A percentile compares a stretch with the other conserved stretches of the same genome.
These are phyloP conservation scores for Sander vitreus DNA, from an alignment of 2,113 vertebrate species.

Conservation along the genomic window DNA sequence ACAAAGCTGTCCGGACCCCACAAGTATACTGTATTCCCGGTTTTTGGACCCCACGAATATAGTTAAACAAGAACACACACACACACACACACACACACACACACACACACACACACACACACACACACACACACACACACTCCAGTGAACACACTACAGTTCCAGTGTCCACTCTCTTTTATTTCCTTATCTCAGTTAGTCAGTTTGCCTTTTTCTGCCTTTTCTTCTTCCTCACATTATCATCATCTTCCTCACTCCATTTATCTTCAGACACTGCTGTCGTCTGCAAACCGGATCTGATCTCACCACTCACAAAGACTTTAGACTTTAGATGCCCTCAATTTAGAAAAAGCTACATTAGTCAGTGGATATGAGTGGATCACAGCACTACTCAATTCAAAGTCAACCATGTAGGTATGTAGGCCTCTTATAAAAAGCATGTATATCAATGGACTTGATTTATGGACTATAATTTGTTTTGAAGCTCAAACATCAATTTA, in stretches of 20 bases:
- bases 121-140: slow-evolving; percentile 26
- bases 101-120: slow-evolving; percentile 31
- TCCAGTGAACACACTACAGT: neutral
- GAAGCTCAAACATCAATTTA: neutral
- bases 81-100: slow-evolving; percentile 14
- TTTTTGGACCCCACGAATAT: no score
- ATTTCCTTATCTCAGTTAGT: neutral
- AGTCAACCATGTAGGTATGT: neutral
- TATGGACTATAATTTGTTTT: neutral
- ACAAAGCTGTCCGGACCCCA: no score
- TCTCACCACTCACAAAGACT: neutral
- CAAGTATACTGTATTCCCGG: no score
- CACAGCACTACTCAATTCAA: neutral
- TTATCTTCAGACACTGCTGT: neutral
- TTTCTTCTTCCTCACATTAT: neutral
- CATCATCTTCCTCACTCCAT: neutral
- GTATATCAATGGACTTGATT: neutral
- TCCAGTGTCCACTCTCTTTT: neutral
- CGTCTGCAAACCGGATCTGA: neutral
- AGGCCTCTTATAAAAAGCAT: neutral
- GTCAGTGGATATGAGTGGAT: neutral
- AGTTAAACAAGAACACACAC: no score
- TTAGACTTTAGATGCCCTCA: neutral
- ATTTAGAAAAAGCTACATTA: neutral
- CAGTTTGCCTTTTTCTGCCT: neutral